phyloP scores from a whole-genome alignment of 2,797 vertebrate genomes.

The Bufotes viridis region DNA sequence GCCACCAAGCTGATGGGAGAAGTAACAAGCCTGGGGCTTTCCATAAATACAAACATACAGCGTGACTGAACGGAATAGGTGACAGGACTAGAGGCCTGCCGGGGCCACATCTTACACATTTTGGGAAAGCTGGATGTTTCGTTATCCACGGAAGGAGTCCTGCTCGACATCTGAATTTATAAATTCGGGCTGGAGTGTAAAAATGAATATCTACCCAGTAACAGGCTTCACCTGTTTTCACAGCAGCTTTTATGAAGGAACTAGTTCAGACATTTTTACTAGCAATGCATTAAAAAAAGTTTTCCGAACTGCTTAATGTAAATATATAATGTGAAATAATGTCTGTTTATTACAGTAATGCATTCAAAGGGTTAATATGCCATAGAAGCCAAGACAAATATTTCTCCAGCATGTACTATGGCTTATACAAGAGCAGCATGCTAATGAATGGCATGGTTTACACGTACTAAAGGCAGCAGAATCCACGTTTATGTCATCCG shows the following conservation, averaged over 20 bases:
- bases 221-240: conserved; percentile 53
- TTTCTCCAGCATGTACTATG: conserved; percentile 36
- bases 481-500: conserved; percentile 33
- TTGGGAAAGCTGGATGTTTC: neutral
- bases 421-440: conserved; percentile 43
- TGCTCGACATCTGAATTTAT: conserved; percentile 14
- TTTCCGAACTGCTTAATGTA: conserved; percentile 48
- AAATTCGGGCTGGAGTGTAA: conserved; percentile 9
- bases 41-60: neutral
- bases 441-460: conserved; percentile 49
- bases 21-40: neutral
- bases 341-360: conserved; percentile 47
- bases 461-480: conserved; percentile 33
- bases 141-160: conserved; percentile 20
- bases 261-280: conserved; percentile 52
- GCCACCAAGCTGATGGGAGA: neutral
- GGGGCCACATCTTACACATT: conserved; percentile 28
- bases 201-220: conserved; percentile 45
- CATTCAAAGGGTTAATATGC: conserved; percentile 36
- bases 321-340: conserved; percentile 54
- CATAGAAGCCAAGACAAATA: conserved; percentile 54
- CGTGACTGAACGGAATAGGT: neutral
- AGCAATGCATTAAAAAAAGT: conserved; percentile 47
- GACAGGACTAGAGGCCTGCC: neutral
- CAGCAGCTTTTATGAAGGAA: conserved; percentile 58